Conservation (phyloP, 2,888 invertebrate species). For the Synanthedon myopaeformis region DNA sequence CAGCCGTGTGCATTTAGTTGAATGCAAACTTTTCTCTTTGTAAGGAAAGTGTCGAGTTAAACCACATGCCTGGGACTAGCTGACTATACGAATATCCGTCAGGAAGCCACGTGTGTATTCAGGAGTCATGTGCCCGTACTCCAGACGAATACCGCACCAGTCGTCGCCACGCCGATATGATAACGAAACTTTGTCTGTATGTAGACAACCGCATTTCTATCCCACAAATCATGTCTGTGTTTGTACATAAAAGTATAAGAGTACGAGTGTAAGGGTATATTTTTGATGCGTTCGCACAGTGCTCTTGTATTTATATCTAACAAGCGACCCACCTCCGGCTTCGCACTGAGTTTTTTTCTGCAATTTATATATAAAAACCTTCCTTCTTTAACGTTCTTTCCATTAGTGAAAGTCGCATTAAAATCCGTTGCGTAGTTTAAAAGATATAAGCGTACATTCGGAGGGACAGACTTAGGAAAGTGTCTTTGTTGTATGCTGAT, state of each 20-base stretch:
- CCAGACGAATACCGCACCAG: constrained; percentile 7
- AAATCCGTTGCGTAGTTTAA: no score
- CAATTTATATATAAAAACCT: no score
- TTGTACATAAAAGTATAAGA: constrained; percentile 17
- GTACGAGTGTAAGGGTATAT: constrained; percentile 34
- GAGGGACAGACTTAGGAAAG: no score
- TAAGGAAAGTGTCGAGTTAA: constrained; percentile 19
- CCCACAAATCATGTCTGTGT: constrained; percentile 4
- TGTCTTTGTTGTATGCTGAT: no score
- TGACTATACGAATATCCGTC: constrained; percentile 50
- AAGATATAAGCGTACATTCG: no score
- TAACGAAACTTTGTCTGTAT: constrained; percentile 41
- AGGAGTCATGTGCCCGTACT: constrained; percentile 17
- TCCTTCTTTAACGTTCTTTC: no score
- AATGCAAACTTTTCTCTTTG: constrained; percentile 47
- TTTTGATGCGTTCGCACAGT: constrained; percentile 10
- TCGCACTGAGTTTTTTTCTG: no score
- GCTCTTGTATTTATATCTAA: no score
- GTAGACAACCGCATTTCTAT: constrained; percentile 19
- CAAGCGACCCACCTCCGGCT: no score
- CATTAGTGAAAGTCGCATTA: no score
- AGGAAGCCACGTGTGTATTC: constrained; percentile 40
- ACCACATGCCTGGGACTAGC: constrained; percentile 29
- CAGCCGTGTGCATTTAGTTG: constrained; percentile 53
- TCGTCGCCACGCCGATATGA: constrained; percentile 26